phyloP scores from a whole-genome alignment of 2,888 invertebrate species.

The Xanthorhoe designata region DNA sequence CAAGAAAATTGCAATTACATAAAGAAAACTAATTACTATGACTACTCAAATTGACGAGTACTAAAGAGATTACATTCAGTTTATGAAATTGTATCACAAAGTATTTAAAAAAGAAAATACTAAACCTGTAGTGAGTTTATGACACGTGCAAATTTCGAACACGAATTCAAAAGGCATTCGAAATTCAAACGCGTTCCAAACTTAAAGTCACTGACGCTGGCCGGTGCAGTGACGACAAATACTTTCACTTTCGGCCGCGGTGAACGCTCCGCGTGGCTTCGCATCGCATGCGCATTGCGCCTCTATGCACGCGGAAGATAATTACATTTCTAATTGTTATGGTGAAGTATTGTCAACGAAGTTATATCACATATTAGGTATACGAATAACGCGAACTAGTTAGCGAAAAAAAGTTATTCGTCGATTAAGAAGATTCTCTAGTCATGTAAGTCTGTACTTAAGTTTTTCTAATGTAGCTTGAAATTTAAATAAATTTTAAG shows the following conservation, averaged over 20 bases:
- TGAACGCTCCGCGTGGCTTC: constrained; percentile 30
- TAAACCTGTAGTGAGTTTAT: background rate
- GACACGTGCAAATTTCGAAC: background rate
- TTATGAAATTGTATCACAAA: no score
- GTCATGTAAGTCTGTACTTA: no score
- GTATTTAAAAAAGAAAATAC: no score
- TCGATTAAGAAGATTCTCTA: no score
- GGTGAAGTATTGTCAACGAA: background rate
- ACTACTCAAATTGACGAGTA: background rate
- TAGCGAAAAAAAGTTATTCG: no score
- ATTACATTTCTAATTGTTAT: constrained; percentile 22
- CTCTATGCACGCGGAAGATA: constrained; percentile 30
- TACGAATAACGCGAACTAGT: no score
- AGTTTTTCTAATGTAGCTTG: no score
- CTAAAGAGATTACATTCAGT: background rate
- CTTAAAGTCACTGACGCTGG: constrained; percentile 12
- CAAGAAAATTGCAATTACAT: background rate
- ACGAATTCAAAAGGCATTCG: background rate
- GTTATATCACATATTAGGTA: background rate
- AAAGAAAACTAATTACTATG: background rate
- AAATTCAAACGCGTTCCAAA: constrained; percentile 12
- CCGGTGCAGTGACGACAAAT: constrained; percentile 22
- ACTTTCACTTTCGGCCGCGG: constrained; percentile 35
- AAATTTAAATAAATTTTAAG: no score
- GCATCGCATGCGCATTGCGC: no score